Evolutionary conservation across 1,140 invertebrate species (phyloP).

Genomic region (Ceratina calcarata): DNA sequence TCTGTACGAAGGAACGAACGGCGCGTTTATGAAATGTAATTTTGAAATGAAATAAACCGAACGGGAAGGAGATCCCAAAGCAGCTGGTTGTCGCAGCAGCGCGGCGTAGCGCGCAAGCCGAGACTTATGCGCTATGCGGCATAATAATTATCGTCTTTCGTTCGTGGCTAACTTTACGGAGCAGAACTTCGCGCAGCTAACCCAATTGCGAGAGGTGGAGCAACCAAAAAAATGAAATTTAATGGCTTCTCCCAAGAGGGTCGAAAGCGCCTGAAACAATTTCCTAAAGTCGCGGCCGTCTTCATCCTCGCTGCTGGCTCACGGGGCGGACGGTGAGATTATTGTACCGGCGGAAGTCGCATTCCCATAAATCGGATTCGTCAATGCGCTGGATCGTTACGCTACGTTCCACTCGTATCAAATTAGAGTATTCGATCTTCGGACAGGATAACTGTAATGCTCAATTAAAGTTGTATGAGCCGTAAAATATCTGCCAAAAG

Average conservation of each 20-base stretch:
- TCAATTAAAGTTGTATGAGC: no score
- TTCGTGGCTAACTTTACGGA: conserved; percentile 58
- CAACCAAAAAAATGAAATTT: conserved; percentile 55
- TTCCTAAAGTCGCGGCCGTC: conserved; percentile 11
- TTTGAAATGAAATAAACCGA: conserved; percentile 42
- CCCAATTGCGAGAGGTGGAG: conserved; percentile 45
- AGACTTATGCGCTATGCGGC: conserved; percentile 56
- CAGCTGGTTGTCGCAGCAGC: conserved; percentile 55
- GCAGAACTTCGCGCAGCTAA: conserved; percentile 59
- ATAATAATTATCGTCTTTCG: conserved; percentile 65
- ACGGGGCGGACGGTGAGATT: not conserved
- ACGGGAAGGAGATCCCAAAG: conserved; percentile 45
- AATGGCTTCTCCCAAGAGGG: conserved; percentile 43
- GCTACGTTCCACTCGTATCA: no score
- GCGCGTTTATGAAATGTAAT: conserved; percentile 32
- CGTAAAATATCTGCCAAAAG: no score
- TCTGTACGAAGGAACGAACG: no score
- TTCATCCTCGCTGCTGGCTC: no score
- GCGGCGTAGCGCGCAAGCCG: conserved; percentile 47
- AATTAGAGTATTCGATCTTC: no score
- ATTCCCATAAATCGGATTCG: conserved; percentile 17
- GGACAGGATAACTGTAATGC: no score
- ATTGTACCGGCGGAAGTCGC: no score
- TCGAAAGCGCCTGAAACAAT: conserved; percentile 36
- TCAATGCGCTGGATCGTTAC: conserved; percentile 2